Evolutionary conservation across 1,140 invertebrate species (phyloP).

Genomic region (Dreissena rostriformis): DNA sequence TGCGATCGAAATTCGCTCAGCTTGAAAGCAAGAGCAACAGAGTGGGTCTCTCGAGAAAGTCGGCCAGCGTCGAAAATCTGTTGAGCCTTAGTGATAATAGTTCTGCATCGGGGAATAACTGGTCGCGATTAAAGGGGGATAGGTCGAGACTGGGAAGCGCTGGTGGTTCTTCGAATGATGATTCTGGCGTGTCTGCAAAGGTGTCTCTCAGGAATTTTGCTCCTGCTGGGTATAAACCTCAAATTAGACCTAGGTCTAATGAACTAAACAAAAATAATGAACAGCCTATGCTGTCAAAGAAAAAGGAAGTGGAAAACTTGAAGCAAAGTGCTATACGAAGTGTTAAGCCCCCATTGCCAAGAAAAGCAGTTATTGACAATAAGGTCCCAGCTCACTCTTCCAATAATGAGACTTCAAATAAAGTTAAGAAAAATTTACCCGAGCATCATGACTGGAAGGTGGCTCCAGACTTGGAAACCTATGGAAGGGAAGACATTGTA

Average conservation of each 20-base stretch:
- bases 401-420: constrained; percentile 23
- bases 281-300: not conserved
- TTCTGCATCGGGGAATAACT: not conserved
- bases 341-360: constrained; percentile 41
- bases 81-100: constrained; percentile 32
- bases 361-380: not conserved
- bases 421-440: constrained; percentile 16
- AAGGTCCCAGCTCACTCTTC: constrained; percentile 12
- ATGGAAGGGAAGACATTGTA: constrained; percentile 72
- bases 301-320: constrained; percentile 27
- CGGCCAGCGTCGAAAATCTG: constrained; percentile 76
- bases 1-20: constrained; percentile 73
- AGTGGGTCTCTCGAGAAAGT: constrained; percentile 60
- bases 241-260: constrained; percentile 32
- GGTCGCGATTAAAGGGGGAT: not conserved
- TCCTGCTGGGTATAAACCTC: constrained; percentile 26
- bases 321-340: constrained; percentile 31
- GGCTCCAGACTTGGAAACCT: constrained; percentile 68
- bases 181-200: not conserved
- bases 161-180: constrained; percentile 20
- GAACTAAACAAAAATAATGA: constrained; percentile 1
- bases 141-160: not conserved
- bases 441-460: constrained; percentile 53
- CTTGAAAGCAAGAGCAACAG: constrained; percentile 58
- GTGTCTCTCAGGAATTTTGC: constrained; percentile 16